Conservation (phyloP, 2,888 invertebrate genomes). For the Chrysolina oricalcia region DNA sequence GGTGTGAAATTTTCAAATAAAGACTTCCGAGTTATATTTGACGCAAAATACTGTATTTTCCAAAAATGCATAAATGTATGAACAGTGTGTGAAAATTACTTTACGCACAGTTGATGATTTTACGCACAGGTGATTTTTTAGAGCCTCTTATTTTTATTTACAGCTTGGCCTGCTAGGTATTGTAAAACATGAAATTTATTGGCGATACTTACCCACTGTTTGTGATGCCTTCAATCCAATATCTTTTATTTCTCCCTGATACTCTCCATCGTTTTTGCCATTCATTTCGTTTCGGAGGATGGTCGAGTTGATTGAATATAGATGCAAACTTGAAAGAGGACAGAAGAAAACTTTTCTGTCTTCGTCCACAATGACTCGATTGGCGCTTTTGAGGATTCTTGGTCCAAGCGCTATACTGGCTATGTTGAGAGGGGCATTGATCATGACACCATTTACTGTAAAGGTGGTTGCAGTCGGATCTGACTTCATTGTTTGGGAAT, state of each 20-base stretch:
- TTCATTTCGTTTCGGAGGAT: constrained; percentile 76
- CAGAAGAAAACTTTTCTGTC: constrained; percentile 76
- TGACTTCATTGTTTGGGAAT: constrained; percentile 78
- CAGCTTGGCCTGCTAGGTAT: too few species aligned
- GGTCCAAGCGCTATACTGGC: constrained; percentile 84
- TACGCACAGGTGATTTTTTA: too few species aligned
- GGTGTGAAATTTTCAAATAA: too few species aligned
- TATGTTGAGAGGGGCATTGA: constrained; percentile 77
- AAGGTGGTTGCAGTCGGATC: constrained; percentile 76
- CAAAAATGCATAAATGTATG: too few species aligned
- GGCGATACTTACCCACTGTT: constrained; percentile 43
- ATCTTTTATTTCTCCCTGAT: constrained; percentile 73
- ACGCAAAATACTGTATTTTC: too few species aligned
- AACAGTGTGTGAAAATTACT: too few species aligned
- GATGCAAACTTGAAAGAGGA: constrained; percentile 80
- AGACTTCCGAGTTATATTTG: too few species aligned
- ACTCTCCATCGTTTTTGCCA: constrained; percentile 62
- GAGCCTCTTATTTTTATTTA: too few species aligned
- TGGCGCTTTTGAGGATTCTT: constrained; percentile 53
- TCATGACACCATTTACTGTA: constrained; percentile 76
- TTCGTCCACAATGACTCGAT: constrained; percentile 59
- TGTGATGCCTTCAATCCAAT: constrained; percentile 70
- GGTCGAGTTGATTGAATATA: constrained; percentile 79
- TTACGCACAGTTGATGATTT: too few species aligned
- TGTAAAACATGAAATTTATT: not conserved